phyloP scores from a whole-genome alignment of 2,113 vertebrate genomes.

The Eclectus roratus region DNA sequence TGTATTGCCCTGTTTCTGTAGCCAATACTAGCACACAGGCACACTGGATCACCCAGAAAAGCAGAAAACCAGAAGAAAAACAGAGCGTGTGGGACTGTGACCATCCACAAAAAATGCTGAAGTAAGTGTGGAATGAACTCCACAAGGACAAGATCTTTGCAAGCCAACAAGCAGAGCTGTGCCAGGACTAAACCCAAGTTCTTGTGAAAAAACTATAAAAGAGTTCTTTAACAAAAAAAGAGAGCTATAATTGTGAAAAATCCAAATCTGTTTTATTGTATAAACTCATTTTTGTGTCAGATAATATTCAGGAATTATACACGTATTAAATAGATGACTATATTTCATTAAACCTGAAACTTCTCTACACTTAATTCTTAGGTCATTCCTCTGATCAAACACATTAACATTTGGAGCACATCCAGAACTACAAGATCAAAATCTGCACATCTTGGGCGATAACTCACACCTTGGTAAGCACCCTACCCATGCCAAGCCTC shows the following conservation, averaged over 20 bases:
- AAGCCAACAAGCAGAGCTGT: neutral
- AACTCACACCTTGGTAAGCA: neutral
- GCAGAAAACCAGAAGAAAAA: neutral
- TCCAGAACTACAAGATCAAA: neutral
- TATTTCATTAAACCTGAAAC: neutral
- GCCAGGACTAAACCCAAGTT: neutral
- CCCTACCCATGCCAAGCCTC: neutral
- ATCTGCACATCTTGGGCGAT: neutral
- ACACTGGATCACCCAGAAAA: neutral
- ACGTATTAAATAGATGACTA: neutral
- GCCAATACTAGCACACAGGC: fast-evolving
- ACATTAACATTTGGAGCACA: neutral
- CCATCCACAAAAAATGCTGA: neutral
- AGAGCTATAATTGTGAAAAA: neutral
- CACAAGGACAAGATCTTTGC: neutral
- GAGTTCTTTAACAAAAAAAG: neutral
- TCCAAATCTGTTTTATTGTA: neutral
- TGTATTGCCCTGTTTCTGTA: fast-evolving
- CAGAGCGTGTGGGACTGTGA: no score
- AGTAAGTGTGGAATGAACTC: neutral
- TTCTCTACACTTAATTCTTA: neutral
- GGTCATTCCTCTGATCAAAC: neutral
- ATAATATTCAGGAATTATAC: neutral
- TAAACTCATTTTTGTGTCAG: neutral
- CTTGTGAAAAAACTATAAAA: neutral